A percentile compares a stretch with the other conserved stretches of the same genome.
Conservation (phyloP, 2,888 invertebrate species). For the Polydrusus tereticollis region DNA sequence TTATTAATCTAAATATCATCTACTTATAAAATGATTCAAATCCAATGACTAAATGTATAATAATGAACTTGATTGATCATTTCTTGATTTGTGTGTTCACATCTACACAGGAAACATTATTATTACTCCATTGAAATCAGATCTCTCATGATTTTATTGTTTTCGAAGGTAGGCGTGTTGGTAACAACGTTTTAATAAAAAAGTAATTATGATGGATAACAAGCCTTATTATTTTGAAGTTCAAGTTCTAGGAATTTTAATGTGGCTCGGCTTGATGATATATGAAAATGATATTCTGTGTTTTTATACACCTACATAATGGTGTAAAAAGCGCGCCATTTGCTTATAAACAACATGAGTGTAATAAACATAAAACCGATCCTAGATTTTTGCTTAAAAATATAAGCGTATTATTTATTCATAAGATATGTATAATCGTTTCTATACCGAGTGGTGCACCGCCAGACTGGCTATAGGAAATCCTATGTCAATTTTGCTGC, state of each 20-base stretch:
- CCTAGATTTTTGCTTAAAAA: background rate
- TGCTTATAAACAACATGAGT: background rate
- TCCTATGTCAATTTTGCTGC: too few species aligned
- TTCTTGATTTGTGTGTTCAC: background rate
- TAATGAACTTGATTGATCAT: slow-evolving; percentile 11
- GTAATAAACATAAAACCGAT: background rate
- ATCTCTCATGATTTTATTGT: slow-evolving; percentile 17
- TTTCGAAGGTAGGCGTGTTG: slow-evolving; percentile 4
- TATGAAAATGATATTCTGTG: background rate
- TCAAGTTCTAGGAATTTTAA: slow-evolving; percentile 14
- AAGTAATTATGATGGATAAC: slow-evolving; percentile 11
- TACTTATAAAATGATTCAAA: background rate
- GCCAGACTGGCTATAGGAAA: too few species aligned
- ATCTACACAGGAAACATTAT: background rate
- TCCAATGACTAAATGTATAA: background rate
- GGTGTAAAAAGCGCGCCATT: background rate
- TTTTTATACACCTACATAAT: slow-evolving; percentile 1
- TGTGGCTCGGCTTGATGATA: slow-evolving; percentile 5
- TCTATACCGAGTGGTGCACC: too few species aligned
- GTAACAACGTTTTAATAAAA: background rate
- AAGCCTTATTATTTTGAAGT: slow-evolving; percentile 6
- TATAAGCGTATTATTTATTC: too few species aligned
- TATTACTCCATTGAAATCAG: background rate
- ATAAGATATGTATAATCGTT: too few species aligned
- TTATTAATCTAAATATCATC: background rate